Conservation (phyloP, 2,113 vertebrate species). For the Syngnathus floridae region DNA sequence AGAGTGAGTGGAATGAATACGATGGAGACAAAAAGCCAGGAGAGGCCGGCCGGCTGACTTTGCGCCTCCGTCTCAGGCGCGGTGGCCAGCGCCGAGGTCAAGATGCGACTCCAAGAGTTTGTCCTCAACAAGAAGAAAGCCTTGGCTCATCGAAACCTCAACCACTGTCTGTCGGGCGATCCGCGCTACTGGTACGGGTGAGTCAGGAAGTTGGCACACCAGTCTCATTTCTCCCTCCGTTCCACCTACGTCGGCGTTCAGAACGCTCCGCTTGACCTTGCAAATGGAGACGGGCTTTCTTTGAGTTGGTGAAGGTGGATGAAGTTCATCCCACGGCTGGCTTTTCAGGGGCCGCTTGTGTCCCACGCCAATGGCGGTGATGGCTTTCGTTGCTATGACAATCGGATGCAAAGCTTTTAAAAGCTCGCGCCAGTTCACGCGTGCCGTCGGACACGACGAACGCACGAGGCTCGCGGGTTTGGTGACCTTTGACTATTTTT, state of each 20-base stretch:
- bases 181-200: constrained; percentile 96
- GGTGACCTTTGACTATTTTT: background rate
- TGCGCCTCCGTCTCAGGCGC: constrained; percentile 73
- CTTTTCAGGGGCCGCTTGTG: too few species aligned
- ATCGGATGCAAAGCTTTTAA: too few species aligned
- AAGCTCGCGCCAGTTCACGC: too few species aligned
- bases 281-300: background rate
- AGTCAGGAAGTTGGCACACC: constrained; percentile 41
- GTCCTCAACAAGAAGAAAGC: constrained; percentile 98
- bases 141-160: constrained; percentile 88
- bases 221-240: constrained; percentile 1
- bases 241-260: constrained; percentile 16
- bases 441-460: too few species aligned
- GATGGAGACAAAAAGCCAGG: background rate
- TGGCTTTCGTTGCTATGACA: too few species aligned
- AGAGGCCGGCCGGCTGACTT: background rate
- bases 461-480: background rate
- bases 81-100: constrained; percentile 95
- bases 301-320: background rate
- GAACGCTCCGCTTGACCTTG: constrained; percentile 15
- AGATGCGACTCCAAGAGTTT: constrained; percentile 96
- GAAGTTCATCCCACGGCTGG: background rate
- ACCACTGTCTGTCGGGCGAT: constrained; percentile 90
- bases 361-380: too few species aligned
- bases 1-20: constrained; percentile 77